Conservation (phyloP, 2,797 vertebrate genomes). For the Tadarida brasiliensis region DNA sequence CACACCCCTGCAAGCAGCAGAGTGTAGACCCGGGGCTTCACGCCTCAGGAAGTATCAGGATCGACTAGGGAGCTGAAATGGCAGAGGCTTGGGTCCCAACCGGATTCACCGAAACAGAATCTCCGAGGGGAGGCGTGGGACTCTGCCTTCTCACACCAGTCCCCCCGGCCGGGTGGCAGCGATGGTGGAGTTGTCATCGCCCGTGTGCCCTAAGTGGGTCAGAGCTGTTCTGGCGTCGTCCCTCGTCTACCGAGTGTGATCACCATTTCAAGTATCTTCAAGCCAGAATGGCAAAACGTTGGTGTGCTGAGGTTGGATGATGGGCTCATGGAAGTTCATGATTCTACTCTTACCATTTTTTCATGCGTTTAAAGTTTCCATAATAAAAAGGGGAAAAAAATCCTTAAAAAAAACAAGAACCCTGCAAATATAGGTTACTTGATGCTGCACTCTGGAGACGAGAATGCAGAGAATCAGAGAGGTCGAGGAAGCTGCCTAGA, state of each 20-base stretch:
- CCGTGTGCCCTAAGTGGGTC: accelerated
- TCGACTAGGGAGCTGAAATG: neutral
- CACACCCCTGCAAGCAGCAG: neutral
- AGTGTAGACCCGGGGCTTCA: neutral
- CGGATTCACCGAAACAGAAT: accelerated
- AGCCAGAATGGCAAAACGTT: neutral
- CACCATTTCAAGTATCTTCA: neutral
- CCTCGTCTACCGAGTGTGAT: neutral
- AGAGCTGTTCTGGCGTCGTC: neutral
- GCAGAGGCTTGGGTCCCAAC: neutral
- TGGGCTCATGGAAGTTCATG: neutral
- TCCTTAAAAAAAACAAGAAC: neutral
- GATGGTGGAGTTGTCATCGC: neutral
- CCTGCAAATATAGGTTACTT: neutral
- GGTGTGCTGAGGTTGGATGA: neutral
- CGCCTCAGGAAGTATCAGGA: neutral
- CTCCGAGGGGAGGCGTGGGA: neutral
- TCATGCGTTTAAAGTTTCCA: neutral
- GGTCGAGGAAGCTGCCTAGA: neutral
- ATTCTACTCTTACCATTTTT: neutral
- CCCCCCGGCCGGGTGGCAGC: neutral
- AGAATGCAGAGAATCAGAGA: neutral
- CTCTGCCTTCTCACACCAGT: neutral
- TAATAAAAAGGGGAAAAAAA: neutral
- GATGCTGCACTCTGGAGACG: neutral